Percentiles rank a stretch among this genome's conserved stretches.
Evolutionary conservation across 2,888 invertebrate species (phyloP).

Genomic region (Lycia hirtaria): DNA sequence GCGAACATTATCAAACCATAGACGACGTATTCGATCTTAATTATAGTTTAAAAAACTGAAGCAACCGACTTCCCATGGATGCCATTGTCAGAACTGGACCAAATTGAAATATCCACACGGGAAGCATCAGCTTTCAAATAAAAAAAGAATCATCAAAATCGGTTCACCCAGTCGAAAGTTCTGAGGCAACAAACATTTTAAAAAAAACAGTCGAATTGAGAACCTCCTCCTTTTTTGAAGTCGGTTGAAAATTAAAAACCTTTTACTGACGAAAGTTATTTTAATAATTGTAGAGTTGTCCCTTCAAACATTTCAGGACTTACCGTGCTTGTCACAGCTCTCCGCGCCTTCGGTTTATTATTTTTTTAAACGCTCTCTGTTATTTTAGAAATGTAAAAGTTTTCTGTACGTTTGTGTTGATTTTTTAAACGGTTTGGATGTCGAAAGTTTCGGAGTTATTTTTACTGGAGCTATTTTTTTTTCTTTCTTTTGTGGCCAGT

Average conservation of each 20-base stretch:
- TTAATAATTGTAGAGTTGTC: conserved; percentile 22
- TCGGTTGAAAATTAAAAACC: conserved; percentile 16
- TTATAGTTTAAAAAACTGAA: too few relatives aligned
- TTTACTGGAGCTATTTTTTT: not conserved
- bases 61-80: too few relatives aligned
- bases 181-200: too few relatives aligned
- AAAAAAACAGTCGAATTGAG: too few relatives aligned
- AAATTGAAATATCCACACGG: too few relatives aligned
- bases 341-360: conserved; percentile 20
- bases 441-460: conserved; percentile 5
- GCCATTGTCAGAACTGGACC: too few relatives aligned
- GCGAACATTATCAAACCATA: too few relatives aligned
- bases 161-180: too few relatives aligned
- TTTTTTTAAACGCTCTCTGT: conserved; percentile 27
- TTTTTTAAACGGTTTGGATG: conserved; percentile 30
- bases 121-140: too few relatives aligned
- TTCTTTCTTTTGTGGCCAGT: not conserved
- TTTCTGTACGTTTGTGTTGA: conserved; percentile 25
- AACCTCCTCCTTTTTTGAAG: too few relatives aligned
- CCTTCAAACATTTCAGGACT: conserved; percentile 27
- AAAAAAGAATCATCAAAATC: too few relatives aligned
- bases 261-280: conserved; percentile 22
- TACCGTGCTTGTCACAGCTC: conserved; percentile 30
- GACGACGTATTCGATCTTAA: too few relatives aligned
- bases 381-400: conserved; percentile 37